Conservation (phyloP, 2,797 vertebrate species). For the Gymnothorax reevesii region DNA sequence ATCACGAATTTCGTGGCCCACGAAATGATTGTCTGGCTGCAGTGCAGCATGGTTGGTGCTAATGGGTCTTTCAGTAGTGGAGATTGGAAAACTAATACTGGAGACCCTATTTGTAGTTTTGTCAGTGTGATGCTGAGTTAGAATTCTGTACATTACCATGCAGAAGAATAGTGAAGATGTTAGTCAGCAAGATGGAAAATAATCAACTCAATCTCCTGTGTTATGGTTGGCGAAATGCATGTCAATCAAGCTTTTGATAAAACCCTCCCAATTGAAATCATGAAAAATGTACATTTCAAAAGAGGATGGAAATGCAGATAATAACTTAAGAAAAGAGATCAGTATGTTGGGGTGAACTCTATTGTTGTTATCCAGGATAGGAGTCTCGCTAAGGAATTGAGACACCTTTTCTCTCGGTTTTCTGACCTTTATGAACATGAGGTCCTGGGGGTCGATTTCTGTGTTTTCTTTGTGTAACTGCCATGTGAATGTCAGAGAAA, state of each 20-base stretch:
- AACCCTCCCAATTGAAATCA: background rate
- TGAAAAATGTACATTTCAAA: background rate
- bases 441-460: background rate
- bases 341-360: background rate
- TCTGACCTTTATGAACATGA: background rate
- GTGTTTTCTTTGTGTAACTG: background rate
- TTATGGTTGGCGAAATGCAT: background rate
- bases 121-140: too few species aligned
- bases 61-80: too few species aligned
- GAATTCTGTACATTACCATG: background rate
- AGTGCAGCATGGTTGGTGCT: too few species aligned
- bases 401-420: background rate
- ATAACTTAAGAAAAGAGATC: background rate
- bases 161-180: background rate
- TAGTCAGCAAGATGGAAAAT: background rate
- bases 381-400: background rate
- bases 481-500: background rate
- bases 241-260: too few species aligned
- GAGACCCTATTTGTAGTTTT: too few species aligned
- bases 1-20: too few species aligned
- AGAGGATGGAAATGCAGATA: background rate
- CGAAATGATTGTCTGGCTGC: too few species aligned
- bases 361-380: background rate
- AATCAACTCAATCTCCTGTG: background rate
- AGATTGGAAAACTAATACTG: too few species aligned